These are phyloP conservation scores for Crotalus helleri DNA, from an alignment of 2,113 vertebrate genomes.

Conservation along the genomic window DNA sequence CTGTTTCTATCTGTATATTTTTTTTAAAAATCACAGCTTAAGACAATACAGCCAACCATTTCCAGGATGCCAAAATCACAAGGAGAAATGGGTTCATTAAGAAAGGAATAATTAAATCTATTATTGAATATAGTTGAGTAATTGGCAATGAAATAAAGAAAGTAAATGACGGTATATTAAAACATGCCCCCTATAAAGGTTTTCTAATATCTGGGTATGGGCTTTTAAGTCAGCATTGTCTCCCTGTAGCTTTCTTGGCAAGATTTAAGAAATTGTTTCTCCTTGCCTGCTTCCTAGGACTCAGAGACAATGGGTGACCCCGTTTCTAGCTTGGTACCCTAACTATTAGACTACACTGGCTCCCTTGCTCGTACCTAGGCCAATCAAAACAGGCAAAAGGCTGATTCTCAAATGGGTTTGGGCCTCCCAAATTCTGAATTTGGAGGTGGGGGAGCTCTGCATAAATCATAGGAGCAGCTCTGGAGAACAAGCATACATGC, in stretches of 20 bases:
- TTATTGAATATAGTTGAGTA: neutral
- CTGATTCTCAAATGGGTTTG: neutral
- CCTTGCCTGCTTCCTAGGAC: neutral
- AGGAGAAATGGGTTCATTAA: neutral
- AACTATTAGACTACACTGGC: neutral
- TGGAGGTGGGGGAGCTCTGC: neutral
- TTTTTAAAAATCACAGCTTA: neutral
- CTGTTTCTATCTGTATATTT: neutral
- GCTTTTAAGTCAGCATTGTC: neutral
- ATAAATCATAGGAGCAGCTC: neutral
- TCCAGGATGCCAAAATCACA: neutral
- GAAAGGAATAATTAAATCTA: neutral
- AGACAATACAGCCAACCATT: neutral
- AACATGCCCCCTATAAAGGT: neutral
- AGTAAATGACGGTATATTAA: neutral
- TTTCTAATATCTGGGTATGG: neutral
- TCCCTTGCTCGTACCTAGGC: neutral
- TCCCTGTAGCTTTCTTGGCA: neutral
- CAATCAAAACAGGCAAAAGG: neutral
- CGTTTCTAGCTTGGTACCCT: neutral
- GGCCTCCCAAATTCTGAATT: neutral
- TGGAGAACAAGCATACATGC: neutral
- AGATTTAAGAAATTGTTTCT: neutral
- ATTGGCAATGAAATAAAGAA: neutral
- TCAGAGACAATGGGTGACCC: neutral